These are phyloP conservation scores for Euleptes europaea DNA, from an alignment of 2,113 vertebrate species.

Conservation along the genomic window DNA sequence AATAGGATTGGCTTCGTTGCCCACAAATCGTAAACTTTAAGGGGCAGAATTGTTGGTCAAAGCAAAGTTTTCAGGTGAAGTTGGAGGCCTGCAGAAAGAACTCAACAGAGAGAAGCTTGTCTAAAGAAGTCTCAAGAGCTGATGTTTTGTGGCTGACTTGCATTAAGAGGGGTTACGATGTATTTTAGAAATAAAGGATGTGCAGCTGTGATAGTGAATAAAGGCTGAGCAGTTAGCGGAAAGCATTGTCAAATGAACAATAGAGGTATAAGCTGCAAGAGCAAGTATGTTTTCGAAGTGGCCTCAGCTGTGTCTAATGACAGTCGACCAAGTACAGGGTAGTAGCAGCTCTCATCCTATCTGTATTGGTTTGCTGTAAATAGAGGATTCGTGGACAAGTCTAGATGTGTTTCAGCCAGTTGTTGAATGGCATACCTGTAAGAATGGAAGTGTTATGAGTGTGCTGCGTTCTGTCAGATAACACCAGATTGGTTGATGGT, in stretches of 20 bases:
- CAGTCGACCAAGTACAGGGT: conserved; percentile 6
- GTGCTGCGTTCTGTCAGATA: background rate
- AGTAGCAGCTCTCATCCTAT: background rate
- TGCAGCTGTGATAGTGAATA: background rate
- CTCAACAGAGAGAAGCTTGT: background rate
- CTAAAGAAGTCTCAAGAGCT: background rate
- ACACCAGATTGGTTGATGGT: background rate
- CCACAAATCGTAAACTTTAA: background rate
- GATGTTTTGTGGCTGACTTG: background rate
- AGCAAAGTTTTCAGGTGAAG: conserved; percentile 2
- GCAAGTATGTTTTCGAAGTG: background rate
- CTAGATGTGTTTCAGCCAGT: background rate
- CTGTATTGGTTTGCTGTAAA: background rate
- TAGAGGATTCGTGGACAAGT: conserved; percentile 27
- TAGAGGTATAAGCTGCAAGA: background rate
- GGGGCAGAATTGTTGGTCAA: background rate
- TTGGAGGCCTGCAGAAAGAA: background rate
- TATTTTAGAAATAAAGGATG: background rate
- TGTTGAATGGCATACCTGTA: background rate
- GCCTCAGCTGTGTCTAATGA: conserved; percentile 6
- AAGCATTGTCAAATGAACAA: background rate
- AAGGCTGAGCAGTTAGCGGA: background rate
- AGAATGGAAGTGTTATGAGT: background rate
- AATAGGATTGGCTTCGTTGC: background rate
- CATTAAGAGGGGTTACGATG: background rate